Conservation (phyloP, 1,140 invertebrate species). For the Antheraea pernyi region DNA sequence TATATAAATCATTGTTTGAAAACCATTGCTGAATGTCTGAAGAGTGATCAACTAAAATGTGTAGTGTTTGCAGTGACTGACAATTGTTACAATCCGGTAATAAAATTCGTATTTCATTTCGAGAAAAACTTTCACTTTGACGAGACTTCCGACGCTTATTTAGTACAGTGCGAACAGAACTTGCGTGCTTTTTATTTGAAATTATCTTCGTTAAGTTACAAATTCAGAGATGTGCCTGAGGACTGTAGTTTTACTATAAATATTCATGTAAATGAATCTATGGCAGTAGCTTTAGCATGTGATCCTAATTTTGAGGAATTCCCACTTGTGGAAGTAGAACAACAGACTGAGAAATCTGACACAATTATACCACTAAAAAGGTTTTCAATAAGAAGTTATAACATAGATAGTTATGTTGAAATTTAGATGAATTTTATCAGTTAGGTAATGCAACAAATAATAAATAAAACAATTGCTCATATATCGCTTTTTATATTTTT, state of each 20-base stretch:
- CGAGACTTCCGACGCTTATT: constrained; percentile 78
- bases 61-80: constrained; percentile 73
- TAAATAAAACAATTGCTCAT: too few relatives aligned
- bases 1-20: constrained; percentile 80
- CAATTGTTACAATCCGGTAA: constrained; percentile 48
- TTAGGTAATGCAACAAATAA: too few relatives aligned
- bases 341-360: constrained; percentile 38
- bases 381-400: constrained; percentile 52
- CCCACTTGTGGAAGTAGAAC: constrained; percentile 76
- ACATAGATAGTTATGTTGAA: constrained; percentile 58
- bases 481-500: too few relatives aligned
- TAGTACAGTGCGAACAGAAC: constrained; percentile 80
- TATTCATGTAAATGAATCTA: constrained; percentile 79
- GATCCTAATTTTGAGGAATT: constrained; percentile 79
- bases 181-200: constrained; percentile 81
- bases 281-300: constrained; percentile 67
- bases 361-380: constrained; percentile 58
- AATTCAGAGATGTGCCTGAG: constrained; percentile 75
- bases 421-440: constrained; percentile 11
- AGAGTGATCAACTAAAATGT: constrained; percentile 61
- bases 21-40: constrained; percentile 67
- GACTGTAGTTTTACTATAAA: constrained; percentile 79
- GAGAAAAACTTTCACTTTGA: constrained; percentile 43
- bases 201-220: constrained; percentile 68
- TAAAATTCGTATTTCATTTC: constrained; percentile 81